Evolutionary conservation across 2,797 vertebrate species (phyloP), one percentile per base, ranked within the genome.

Genomic region (Mormyrops attenuatus): DNA sequence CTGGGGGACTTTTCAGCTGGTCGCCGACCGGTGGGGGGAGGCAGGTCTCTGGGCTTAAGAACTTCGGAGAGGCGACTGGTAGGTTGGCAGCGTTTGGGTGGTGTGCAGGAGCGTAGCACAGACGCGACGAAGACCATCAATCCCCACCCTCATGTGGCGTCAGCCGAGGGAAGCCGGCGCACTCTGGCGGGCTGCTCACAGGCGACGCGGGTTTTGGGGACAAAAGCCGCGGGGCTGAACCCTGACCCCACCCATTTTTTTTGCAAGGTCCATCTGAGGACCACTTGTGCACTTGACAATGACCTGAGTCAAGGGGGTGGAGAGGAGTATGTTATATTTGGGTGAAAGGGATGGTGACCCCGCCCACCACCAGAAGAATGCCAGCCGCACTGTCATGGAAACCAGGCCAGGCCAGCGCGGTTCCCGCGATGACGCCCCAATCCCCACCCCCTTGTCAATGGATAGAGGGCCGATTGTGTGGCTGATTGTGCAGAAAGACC

Each of bases 361-460:
- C 52, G 17, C 22, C 88, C 52, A 26, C 88, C 38, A 20, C 50
- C 85, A 85, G 53, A n/a, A 60, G 88, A 89, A 55, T 90, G 90
- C 69, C 86, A 93, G 94, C 92, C 89, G 1, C 69, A 93, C 93
- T 92, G 88, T 94, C 91, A 95, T 95, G 93, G 95, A 92, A 94
- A 95, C 92, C 1, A 92, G 84, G 91, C 93, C 89, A 88, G 90
- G 50, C 60, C 89, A 91, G 9, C 17, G 55, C 90, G 34, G 88
- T 60, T 41, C 63, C 47, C 91, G 93, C 91, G 92, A 84, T 20
- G 88, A 90, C 92, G 88, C 84, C 57, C 17, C 34, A 55, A 8
- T 38, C 80, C 89, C 49, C 47, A 38, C 47, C 73, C 86, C 90
- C 88, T 34, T 89, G 53, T 90, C 88, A 87, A 87, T 86, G 85